phyloP scores from a whole-genome alignment of 2,888 invertebrate species.

The Pollenia angustigena region DNA sequence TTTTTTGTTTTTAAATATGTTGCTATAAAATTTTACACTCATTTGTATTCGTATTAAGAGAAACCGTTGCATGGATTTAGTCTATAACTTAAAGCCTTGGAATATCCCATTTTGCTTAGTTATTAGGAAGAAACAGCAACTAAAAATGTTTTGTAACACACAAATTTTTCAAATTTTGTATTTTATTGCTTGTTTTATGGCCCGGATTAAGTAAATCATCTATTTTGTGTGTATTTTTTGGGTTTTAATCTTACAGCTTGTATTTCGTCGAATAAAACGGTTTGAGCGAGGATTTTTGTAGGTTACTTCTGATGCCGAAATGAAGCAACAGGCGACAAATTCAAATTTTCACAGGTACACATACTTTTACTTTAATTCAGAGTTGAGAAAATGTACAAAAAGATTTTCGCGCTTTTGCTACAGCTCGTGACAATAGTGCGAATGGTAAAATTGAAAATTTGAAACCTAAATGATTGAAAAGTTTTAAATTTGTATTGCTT shows the following conservation, averaged over 20 bases:
- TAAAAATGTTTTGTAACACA: constrained; percentile 30
- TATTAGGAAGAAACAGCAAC: constrained; percentile 28
- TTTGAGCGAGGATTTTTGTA: constrained; percentile 6
- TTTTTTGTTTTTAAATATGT: neutral
- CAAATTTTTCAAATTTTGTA: constrained; percentile 53
- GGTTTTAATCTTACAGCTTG: constrained; percentile 7
- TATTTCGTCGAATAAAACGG: constrained; percentile 26
- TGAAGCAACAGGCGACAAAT: constrained; percentile 49
- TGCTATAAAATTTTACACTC: constrained; percentile 1
- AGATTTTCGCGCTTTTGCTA: neutral
- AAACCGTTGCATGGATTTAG: constrained; percentile 11
- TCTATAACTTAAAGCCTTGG: constrained; percentile 64
- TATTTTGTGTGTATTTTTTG: constrained; percentile 19
- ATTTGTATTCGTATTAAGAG: neutral
- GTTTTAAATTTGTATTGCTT: too few species aligned
- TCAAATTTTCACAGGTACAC: constrained; percentile 47
- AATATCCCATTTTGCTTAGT: constrained; percentile 48
- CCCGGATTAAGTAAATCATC: constrained; percentile 65
- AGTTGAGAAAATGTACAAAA: neutral
- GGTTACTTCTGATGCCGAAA: neutral
- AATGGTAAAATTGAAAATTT: too few species aligned
- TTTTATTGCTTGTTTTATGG: constrained; percentile 66
- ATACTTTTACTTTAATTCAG: neutral
- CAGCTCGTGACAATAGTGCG: too few species aligned
- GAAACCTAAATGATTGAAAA: too few species aligned